Evolutionary conservation across 2,888 invertebrate genomes (phyloP).

Genomic region (Metalampra italica): DNA sequence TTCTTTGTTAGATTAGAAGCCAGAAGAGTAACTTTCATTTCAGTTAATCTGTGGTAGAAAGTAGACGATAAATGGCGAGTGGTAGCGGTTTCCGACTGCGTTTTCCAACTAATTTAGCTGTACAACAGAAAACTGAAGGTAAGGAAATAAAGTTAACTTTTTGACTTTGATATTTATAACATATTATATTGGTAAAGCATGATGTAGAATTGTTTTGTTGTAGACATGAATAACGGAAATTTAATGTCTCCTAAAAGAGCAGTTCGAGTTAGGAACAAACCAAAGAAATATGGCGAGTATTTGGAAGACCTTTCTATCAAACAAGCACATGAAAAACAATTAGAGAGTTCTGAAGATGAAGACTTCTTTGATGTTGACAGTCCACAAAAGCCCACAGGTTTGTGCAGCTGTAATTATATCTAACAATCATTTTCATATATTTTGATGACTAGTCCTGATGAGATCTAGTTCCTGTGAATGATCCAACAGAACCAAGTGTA

Average conservation of each 20-base stretch:
- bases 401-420: not conserved
- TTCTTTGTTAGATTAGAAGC: no score
- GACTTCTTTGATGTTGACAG: slow-evolving; percentile 19
- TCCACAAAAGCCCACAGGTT: slow-evolving; percentile 54
- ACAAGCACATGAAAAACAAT: slow-evolving; percentile 23
- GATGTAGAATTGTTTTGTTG: not conserved
- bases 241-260: slow-evolving; percentile 40
- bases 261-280: slow-evolving; percentile 47
- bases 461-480: no score
- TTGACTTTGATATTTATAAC: no score
- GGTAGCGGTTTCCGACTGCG: not conserved
- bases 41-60: no score
- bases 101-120: not conserved
- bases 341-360: slow-evolving; percentile 39
- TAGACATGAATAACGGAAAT: not conserved
- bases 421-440: slow-evolving; percentile 1
- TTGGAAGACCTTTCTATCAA: slow-evolving; percentile 44
- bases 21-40: no score
- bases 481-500: no score
- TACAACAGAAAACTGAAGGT: not conserved
- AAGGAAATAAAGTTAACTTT: not conserved
- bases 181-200: no score
- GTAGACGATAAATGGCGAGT: not conserved
- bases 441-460: no score
- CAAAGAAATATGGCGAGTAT: slow-evolving; percentile 61